These are phyloP conservation scores for Taeniopygia guttata DNA, from an alignment of 2,797 vertebrate species.

Conservation along the genomic window DNA sequence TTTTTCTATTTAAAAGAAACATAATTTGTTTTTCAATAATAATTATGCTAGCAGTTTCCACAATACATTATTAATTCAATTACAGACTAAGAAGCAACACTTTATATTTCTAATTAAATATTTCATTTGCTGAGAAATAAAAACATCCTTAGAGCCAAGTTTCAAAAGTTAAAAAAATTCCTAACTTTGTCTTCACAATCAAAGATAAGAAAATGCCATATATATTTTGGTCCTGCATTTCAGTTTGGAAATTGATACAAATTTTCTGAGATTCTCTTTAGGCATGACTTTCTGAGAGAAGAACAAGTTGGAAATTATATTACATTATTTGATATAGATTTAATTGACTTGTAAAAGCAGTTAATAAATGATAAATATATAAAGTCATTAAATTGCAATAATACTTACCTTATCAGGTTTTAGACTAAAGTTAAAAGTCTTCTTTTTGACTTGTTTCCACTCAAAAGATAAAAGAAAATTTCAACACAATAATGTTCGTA, in stretches of 20 bases:
- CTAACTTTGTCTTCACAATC: not conserved
- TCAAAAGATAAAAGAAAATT: not conserved
- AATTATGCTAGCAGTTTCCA: not conserved
- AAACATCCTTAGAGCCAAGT: not conserved
- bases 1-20: constrained; percentile 21
- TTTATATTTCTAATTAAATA: constrained; percentile 13
- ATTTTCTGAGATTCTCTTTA: not conserved
- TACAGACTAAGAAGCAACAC: not conserved
- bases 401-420: not conserved
- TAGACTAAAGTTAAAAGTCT: not conserved
- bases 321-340: not conserved
- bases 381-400: not conserved
- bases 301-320: not conserved
- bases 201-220: not conserved
- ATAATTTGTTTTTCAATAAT: constrained; percentile 21
- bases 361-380: not conserved
- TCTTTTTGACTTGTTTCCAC: not conserved
- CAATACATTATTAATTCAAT: constrained; percentile 43
- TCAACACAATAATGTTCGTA: not conserved
- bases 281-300: not conserved
- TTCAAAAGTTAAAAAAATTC: not conserved
- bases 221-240: not conserved
- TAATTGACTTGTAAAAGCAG: not conserved
- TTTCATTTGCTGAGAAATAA: not conserved
- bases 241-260: not conserved